Conservation (phyloP, 2,888 invertebrate genomes). For the Leuctra nigra region DNA sequence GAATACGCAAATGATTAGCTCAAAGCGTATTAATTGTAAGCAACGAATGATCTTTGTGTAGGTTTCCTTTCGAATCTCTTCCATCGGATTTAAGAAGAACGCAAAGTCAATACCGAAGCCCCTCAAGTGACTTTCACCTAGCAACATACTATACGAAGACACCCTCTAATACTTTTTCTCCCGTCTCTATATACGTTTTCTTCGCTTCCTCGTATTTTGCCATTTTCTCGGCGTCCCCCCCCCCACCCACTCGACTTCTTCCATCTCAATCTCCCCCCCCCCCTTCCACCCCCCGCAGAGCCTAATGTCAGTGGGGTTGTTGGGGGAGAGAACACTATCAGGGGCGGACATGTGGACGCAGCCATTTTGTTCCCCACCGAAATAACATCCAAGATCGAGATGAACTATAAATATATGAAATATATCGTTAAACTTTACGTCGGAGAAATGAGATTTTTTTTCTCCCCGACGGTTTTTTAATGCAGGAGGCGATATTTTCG, state of each 20-base stretch:
- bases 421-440: background rate
- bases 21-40: too few relatives aligned
- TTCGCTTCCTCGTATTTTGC: background rate
- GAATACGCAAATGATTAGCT: too few relatives aligned
- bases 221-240: background rate
- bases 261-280: constrained; percentile 9
- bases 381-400: background rate
- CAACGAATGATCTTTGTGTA: too few relatives aligned
- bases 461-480: too few relatives aligned
- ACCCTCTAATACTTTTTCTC: background rate
- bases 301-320: constrained; percentile 16
- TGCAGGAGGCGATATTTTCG: background rate
- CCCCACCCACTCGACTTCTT: background rate
- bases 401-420: constrained; percentile 1
- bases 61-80: too few relatives aligned
- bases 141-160: background rate
- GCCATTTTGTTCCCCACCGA: constrained; percentile 4
- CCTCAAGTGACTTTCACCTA: background rate
- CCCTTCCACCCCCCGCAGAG: background rate
- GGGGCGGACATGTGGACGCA: constrained; percentile 1
- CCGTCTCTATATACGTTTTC: background rate
- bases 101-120: too few relatives aligned
- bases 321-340: constrained; percentile 4
- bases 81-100: too few relatives aligned
- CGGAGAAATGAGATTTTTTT: background rate